Conservation (phyloP, 1,140 invertebrate genomes). For the Drosophila nikananu region DNA sequence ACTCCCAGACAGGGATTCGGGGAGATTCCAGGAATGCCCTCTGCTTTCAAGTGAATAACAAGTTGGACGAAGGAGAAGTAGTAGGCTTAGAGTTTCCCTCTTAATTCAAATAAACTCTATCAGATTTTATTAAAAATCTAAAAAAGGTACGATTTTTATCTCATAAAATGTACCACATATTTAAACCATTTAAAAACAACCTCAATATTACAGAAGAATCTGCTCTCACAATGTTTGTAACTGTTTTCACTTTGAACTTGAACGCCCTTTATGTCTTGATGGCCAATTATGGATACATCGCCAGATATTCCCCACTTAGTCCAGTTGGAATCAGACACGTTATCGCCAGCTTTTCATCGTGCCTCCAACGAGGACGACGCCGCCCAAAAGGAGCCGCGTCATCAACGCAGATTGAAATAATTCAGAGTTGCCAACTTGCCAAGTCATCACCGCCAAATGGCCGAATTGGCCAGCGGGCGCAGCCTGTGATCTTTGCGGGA, state of each 20-base stretch:
- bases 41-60: background rate
- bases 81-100: background rate
- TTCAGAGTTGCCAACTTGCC: constrained; percentile 65
- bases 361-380: constrained; percentile 3
- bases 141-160: background rate
- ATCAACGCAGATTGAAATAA: constrained; percentile 81
- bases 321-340: constrained; percentile 20
- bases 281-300: background rate
- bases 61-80: background rate
- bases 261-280: background rate
- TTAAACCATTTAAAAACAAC: background rate
- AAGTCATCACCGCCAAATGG: constrained; percentile 56
- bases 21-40: constrained; percentile 66
- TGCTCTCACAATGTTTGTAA: background rate
- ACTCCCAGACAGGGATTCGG: constrained; percentile 6
- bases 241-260: background rate
- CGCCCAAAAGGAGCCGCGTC: constrained; percentile 67
- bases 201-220: background rate
- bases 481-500: constrained; percentile 22
- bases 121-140: background rate
- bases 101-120: background rate
- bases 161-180: background rate
- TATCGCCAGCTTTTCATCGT: constrained; percentile 77
- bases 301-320: constrained; percentile 6
- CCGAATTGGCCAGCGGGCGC: constrained; percentile 55